Percentiles rank a stretch among this genome's conserved stretches.
Evolutionary conservation across 2,797 vertebrate species (phyloP).

Genomic region (Merluccius polli): DNA sequence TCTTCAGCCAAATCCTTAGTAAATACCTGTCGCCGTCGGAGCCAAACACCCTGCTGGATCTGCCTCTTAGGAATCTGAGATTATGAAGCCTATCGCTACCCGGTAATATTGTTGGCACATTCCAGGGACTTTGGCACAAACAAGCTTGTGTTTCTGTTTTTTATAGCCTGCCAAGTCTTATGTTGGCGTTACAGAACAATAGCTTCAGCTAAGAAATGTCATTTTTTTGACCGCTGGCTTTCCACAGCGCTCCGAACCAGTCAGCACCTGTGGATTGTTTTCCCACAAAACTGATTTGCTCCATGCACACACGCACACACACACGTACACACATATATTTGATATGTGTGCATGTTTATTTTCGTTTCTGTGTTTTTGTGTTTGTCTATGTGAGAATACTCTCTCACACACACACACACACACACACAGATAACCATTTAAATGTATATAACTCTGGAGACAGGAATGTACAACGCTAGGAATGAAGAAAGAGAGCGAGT

Average conservation of each 20-base stretch:
- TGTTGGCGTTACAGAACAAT: constrained; percentile 24
- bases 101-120: constrained; percentile 30
- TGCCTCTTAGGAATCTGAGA: constrained; percentile 23
- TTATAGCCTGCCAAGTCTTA: constrained; percentile 42
- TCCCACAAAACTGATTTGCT: constrained; percentile 9
- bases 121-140: constrained; percentile 34
- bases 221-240: background rate
- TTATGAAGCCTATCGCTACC: constrained; percentile 10
- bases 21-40: constrained; percentile 17
- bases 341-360: background rate
- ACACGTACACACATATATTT: background rate
- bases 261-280: background rate
- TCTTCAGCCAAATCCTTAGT: constrained; percentile 24
- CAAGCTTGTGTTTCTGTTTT: constrained; percentile 36
- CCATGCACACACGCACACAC: constrained; percentile 7
- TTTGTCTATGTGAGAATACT: too few species aligned
- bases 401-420: too few species aligned
- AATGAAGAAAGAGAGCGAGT: background rate
- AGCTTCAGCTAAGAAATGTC: background rate
- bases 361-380: background rate
- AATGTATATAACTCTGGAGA: background rate
- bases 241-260: background rate
- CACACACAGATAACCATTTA: too few species aligned
- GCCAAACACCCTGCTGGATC: constrained; percentile 8
- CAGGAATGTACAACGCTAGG: background rate